Evolutionary conservation across 2,113 vertebrate species (phyloP).

Genomic region (Danionella cerebrum): DNA sequence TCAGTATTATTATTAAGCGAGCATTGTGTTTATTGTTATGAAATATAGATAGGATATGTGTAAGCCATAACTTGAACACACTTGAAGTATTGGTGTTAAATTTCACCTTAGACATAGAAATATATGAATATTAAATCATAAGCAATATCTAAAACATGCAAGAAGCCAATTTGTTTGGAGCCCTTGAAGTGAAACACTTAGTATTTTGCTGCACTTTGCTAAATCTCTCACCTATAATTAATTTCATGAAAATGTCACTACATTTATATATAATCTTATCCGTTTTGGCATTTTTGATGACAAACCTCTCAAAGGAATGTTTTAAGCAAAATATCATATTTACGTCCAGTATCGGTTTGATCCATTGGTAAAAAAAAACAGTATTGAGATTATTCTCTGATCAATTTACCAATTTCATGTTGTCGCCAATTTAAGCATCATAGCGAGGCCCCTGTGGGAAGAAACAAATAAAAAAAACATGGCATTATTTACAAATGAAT

Average conservation of each 20-base stretch:
- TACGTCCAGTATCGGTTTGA: too few species aligned
- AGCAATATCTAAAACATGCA: slow-evolving; percentile 17
- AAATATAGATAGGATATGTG: slow-evolving; percentile 8
- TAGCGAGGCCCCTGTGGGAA: too few species aligned
- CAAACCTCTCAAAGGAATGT: neutral
- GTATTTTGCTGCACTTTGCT: neutral
- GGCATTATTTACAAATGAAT: too few species aligned
- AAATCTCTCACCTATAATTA: neutral
- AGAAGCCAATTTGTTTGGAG: neutral
- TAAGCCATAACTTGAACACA: slow-evolving; percentile 38
- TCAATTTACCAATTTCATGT: too few species aligned
- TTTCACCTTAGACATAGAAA: slow-evolving; percentile 6
- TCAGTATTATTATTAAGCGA: slow-evolving; percentile 15
- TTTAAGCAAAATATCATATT: too few species aligned
- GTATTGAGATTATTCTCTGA: too few species aligned
- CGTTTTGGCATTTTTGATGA: neutral
- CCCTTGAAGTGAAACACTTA: neutral
- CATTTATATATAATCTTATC: neutral
- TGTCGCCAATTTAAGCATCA: too few species aligned
- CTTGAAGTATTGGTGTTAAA: slow-evolving; percentile 21
- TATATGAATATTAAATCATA: neutral
- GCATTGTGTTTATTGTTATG: slow-evolving; percentile 22
- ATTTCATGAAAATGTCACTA: slow-evolving; percentile 1
- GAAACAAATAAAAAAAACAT: too few species aligned
- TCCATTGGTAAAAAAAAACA: too few species aligned